These are phyloP conservation scores for Aphelenchoides fujianensis DNA, from an alignment of 1,140 invertebrate species.

Conservation along the genomic window DNA sequence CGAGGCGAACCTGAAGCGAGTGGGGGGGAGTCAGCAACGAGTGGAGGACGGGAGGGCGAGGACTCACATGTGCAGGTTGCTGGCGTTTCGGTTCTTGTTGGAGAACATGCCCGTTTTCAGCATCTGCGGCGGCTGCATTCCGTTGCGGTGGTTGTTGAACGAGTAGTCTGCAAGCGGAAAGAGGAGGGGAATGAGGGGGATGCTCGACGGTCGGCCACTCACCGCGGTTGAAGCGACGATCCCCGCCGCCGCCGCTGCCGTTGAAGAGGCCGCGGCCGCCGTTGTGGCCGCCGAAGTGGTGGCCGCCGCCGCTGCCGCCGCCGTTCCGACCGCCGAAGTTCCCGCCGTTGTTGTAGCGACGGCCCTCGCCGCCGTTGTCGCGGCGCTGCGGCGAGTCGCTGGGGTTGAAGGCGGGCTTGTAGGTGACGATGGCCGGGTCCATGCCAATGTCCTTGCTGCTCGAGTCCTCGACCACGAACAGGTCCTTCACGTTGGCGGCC, in stretches of 20 bases:
- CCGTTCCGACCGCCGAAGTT: neutral
- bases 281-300: neutral
- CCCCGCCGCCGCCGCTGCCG: neutral
- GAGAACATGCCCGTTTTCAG: neutral
- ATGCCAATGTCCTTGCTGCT: neutral
- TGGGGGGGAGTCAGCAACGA: neutral
- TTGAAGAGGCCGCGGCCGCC: neutral
- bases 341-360: neutral
- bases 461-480: slow-evolving; percentile 8
- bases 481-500: slow-evolving; percentile 11
- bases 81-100: neutral
- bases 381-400: neutral
- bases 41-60: neutral
- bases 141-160: neutral
- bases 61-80: neutral
- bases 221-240: slow-evolving; percentile 2
- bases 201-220: neutral
- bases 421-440: slow-evolving; percentile 4
- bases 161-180: neutral
- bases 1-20: neutral
- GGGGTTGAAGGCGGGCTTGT: neutral
- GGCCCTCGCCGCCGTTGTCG: neutral
- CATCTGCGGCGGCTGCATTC: no score
- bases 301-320: neutral
- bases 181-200: neutral